phyloP scores from a whole-genome alignment of 2,888 invertebrate species.

The Xestobium rufovillosum region DNA sequence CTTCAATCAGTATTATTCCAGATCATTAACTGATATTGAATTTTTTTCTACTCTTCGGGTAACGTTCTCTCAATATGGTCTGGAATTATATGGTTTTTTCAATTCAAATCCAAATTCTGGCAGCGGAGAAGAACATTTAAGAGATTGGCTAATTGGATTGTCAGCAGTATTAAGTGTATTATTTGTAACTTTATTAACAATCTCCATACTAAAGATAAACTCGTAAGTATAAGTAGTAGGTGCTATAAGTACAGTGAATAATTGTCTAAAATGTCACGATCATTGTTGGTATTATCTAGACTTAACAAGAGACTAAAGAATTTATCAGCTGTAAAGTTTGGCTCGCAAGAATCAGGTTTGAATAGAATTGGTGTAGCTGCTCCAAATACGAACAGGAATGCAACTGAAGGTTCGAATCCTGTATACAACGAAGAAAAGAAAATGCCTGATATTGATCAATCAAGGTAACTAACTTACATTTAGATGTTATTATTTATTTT shows the following conservation, averaged over 20 bases:
- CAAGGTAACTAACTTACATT: conserved; percentile 41
- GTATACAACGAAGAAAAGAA: conserved; percentile 53
- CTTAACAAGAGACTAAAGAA: conserved; percentile 54
- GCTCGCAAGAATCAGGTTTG: conserved; percentile 54
- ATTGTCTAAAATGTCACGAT: no score
- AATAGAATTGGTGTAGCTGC: conserved; percentile 47
- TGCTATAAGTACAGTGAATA: no score
- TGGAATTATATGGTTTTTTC: no score
- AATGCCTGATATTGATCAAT: conserved; percentile 47
- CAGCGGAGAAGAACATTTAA: conserved; percentile 43
- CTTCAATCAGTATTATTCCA: conserved; percentile 22
- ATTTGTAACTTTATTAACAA: conserved; percentile 44
- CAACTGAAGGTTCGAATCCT: conserved; percentile 64
- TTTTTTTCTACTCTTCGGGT: conserved; percentile 24
- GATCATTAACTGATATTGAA: conserved; percentile 27
- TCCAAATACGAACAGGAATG: conserved; percentile 65
- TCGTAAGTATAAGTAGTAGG: conserved; percentile 41
- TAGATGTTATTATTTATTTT: conserved; percentile 7
- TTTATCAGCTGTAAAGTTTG: conserved; percentile 56
- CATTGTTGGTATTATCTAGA: no score
- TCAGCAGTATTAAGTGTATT: conserved; percentile 49
- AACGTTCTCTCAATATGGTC: conserved; percentile 21
- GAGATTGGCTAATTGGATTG: conserved; percentile 48
- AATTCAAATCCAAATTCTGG: no score
- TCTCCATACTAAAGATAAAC: conserved; percentile 44